These are phyloP conservation scores for Hydroisotoma schaefferi DNA, from an alignment of 2,888 invertebrate species.

Conservation along the genomic window DNA sequence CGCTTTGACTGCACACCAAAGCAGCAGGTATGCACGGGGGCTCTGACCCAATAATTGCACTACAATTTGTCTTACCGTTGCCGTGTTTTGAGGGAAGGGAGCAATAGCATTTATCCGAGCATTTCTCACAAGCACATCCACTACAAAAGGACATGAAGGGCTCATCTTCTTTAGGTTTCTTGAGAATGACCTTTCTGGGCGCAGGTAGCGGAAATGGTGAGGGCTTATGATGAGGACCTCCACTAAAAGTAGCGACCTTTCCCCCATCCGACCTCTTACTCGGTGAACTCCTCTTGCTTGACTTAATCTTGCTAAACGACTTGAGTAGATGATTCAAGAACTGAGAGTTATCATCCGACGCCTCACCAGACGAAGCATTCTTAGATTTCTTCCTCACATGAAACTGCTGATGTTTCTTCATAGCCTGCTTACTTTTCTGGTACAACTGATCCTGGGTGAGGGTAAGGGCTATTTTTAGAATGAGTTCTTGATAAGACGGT, in stretches of 20 bases:
- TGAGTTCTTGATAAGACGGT: conserved; percentile 85
- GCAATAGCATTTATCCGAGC: conserved; percentile 77
- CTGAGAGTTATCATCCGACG: conserved; percentile 45
- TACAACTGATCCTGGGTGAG: conserved; percentile 88
- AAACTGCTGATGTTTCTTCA: conserved; percentile 68
- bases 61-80: conserved; percentile 18
- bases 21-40: conserved; percentile 3
- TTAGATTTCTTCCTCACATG: conserved; percentile 29
- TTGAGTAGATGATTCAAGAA: conserved; percentile 46
- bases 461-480: conserved; percentile 79
- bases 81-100: conserved; percentile 56
- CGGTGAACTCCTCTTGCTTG: background rate
- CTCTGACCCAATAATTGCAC: background rate
- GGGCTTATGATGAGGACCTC: background rate
- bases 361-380: conserved; percentile 15
- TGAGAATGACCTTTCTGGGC: conserved; percentile 37
- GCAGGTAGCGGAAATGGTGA: conserved; percentile 5
- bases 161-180: conserved; percentile 36
- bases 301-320: conserved; percentile 46
- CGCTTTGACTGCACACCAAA: conserved; percentile 10
- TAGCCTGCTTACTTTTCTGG: conserved; percentile 82
- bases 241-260: conserved; percentile 1
- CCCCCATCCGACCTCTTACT: background rate
- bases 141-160: conserved; percentile 59
- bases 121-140: conserved; percentile 77